Conservation (phyloP, 2,888 invertebrate genomes). For the Dynastes grantii region DNA sequence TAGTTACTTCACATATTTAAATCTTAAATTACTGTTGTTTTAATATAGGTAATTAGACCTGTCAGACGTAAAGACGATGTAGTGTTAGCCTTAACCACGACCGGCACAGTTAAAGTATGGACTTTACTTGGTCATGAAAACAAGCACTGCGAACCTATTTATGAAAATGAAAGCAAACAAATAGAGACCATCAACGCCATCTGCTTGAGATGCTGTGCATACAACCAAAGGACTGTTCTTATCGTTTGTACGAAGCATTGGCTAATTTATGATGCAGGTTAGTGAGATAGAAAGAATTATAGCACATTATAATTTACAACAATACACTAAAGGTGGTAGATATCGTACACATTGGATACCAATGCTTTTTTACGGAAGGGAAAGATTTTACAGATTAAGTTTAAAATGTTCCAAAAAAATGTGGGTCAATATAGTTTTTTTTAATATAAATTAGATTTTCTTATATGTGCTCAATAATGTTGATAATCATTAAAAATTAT, state of each 20-base stretch:
- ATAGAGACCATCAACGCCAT: slow-evolving; percentile 95
- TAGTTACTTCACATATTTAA: neutral
- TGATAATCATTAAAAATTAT: too few relatives aligned
- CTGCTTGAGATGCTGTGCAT: slow-evolving; percentile 93
- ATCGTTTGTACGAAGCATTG: slow-evolving; percentile 98
- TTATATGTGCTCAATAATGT: too few relatives aligned
- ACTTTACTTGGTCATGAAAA: slow-evolving; percentile 91
- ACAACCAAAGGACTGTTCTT: slow-evolving; percentile 96
- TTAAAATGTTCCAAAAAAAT: too few relatives aligned
- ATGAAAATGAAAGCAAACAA: slow-evolving; percentile 98
- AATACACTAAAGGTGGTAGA: neutral
- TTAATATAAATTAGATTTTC: too few relatives aligned
- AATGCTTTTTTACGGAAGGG: too few relatives aligned
- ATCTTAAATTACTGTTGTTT: slow-evolving; percentile 52
- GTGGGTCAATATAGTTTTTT: too few relatives aligned
- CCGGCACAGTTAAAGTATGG: slow-evolving; percentile 98
- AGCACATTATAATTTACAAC: neutral
- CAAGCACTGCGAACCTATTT: slow-evolving; percentile 89
- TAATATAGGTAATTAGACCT: slow-evolving; percentile 77
- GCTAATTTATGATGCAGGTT: slow-evolving; percentile 90
- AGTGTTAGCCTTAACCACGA: slow-evolving; percentile 94
- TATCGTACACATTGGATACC: too few relatives aligned
- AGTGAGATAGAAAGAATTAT: slow-evolving; percentile 1
- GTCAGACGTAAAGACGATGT: slow-evolving; percentile 93
- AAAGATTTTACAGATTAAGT: too few relatives aligned